These are phyloP conservation scores for Archocentrus centrarchus DNA, from an alignment of 2,113 vertebrate species.

Conservation along the genomic window DNA sequence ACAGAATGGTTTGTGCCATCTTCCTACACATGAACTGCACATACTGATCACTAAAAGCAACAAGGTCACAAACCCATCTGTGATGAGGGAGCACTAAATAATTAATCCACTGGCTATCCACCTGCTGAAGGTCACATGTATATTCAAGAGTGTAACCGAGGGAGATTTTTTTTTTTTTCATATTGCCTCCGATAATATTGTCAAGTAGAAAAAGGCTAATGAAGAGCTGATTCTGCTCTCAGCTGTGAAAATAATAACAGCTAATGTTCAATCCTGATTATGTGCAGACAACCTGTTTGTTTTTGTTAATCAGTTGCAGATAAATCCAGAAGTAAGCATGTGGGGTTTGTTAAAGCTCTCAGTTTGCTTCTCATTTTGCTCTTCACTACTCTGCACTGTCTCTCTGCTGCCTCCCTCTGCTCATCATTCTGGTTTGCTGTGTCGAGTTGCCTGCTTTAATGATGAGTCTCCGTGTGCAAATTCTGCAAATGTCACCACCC, in stretches of 20 bases:
- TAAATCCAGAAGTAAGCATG: not conserved
- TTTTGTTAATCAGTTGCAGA: not conserved
- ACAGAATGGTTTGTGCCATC: not conserved
- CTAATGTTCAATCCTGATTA: conserved; percentile 68
- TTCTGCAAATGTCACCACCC: not conserved
- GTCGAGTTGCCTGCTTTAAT: not conserved
- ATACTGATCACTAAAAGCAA: conserved; percentile 22
- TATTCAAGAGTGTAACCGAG: not conserved
- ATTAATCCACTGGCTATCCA: conserved; percentile 7
- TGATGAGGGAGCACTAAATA: not conserved
- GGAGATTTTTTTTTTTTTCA: not conserved
- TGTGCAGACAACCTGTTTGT: not conserved
- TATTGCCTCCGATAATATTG: not conserved
- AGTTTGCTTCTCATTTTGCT: not conserved
- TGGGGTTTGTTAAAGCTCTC: not conserved
- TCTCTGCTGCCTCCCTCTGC: not conserved
- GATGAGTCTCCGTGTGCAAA: not conserved
- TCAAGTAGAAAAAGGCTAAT: not conserved
- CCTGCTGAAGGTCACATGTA: conserved; percentile 10
- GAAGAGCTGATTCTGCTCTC: not conserved
- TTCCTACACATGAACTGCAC: conserved; percentile 12
- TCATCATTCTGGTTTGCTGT: not conserved
- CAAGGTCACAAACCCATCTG: not conserved
- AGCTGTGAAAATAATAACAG: conserved; percentile 72
- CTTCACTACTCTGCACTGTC: not conserved